phyloP scores from a whole-genome alignment of 1,140 invertebrate species.

The Drosophila setifemur region DNA sequence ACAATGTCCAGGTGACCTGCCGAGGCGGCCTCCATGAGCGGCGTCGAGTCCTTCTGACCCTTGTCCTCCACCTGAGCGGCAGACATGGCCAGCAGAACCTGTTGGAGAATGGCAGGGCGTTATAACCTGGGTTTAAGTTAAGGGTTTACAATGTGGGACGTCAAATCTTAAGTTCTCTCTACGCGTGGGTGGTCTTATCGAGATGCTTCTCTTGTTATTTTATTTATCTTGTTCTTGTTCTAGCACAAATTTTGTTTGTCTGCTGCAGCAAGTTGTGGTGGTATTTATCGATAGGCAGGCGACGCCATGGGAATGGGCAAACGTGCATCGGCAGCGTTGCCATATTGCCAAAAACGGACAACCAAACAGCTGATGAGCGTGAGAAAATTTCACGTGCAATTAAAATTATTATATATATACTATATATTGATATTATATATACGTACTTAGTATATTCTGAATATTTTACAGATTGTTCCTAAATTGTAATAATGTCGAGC shows the following conservation, averaged over 20 bases:
- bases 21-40: constrained; percentile 97
- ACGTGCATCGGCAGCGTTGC: constrained; percentile 4
- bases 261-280: neutral
- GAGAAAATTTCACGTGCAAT: constrained; percentile 2
- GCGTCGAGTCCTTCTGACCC: constrained; percentile 96
- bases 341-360: neutral
- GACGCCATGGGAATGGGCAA: neutral
- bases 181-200: no score
- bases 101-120: constrained; percentile 7
- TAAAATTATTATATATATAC: neutral
- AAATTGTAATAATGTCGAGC: no score
- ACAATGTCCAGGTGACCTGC: constrained; percentile 98
- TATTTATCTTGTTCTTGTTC: neutral
- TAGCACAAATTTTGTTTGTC: neutral
- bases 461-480: no score
- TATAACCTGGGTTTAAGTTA: neutral
- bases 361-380: constrained; percentile 10
- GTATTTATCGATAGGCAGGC: constrained; percentile 26
- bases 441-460: no score
- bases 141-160: no score
- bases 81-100: constrained; percentile 97
- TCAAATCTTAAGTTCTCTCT: no score
- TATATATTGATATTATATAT: neutral
- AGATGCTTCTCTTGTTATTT: neutral
- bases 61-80: constrained; percentile 98